phyloP scores from a whole-genome alignment of 2,888 invertebrate genomes.

The Actias luna region DNA sequence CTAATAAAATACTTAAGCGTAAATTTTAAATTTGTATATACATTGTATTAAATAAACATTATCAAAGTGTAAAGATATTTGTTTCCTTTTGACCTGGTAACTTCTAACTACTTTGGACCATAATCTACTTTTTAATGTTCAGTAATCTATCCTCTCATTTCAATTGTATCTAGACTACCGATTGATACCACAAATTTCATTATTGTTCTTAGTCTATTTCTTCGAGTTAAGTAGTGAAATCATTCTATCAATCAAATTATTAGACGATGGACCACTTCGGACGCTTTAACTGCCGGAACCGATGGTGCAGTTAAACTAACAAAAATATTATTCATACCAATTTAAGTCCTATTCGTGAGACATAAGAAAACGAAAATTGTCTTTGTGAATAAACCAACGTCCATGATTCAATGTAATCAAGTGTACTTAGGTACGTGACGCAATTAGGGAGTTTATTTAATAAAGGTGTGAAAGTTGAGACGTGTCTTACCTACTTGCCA shows the following conservation, averaged over 20 bases:
- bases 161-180: conserved; percentile 3
- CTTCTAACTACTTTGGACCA: not conserved
- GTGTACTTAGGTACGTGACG: conserved; percentile 14
- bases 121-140: conserved; percentile 2
- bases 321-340: not conserved
- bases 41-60: not conserved
- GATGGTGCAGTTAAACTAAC: not conserved
- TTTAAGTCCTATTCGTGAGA: not conserved
- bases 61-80: not conserved
- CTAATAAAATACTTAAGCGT: not conserved
- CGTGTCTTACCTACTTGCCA: conserved; percentile 8
- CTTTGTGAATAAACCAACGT: not conserved
- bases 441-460: conserved; percentile 13
- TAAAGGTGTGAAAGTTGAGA: conserved; percentile 16
- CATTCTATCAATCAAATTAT: conserved; percentile 10
- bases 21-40: not conserved
- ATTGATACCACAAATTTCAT: conserved; percentile 7
- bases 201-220: conserved; percentile 10
- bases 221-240: conserved; percentile 8
- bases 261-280: conserved; percentile 10
- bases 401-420: conserved; percentile 2
- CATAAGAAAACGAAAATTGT: not conserved
- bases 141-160: conserved; percentile 7
- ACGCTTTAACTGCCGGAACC: not conserved
- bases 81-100: not conserved